Evolutionary conservation across 2,888 invertebrate species (phyloP), one percentile per base, ranked within the genome.

Genomic region (Epistrophe grossulariae): DNA sequence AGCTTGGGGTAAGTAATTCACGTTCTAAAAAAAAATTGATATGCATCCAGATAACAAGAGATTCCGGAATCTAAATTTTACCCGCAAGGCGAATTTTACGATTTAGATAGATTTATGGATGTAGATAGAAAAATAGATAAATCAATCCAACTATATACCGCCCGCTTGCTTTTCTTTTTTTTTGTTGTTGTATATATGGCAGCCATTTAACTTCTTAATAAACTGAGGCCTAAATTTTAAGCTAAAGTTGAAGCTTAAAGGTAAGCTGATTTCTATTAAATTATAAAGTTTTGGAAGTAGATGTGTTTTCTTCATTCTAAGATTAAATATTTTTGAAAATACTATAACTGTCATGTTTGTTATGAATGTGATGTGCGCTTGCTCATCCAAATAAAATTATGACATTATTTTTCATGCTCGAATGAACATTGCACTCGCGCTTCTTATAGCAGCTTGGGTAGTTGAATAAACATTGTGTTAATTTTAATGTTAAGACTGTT

Each of bases 101-200:
- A 66, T 60, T 83, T 73, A 31, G 50, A 45, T 70, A 68, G 52
- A 73, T 79, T 84, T 84, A 84, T 74, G 60, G 66, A 57, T 57
- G 73, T 11, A 50, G 48, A 48, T 48, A 13, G 60, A 35, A 24
- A 17, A 10, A 71, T 57, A 35, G 31, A 17, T 73, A 48, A 11
- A 68, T 50, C 35, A 79, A 19, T 62, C n/a, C 31, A 55, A 24
- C 50, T 19, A n/a, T n/a, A n/a, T n/a, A 4, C 52, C 52, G 8
- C 28, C 55, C 55, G 55, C 8, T 15, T 15, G 55, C 7, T 28
- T 13, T 6, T 13, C 5, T 52, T 55, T 19, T 11, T 24, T 13
- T 28, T 15, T 28, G 0, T 28, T 15, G 15, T 0, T 24, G 24
- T 4, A 28, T 7, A 1, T 13, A 11, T 7, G n/a, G 10, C 35